Evolutionary conservation across 2,113 vertebrate genomes (phyloP).

Genomic region (Bubalus kerabau): DNA sequence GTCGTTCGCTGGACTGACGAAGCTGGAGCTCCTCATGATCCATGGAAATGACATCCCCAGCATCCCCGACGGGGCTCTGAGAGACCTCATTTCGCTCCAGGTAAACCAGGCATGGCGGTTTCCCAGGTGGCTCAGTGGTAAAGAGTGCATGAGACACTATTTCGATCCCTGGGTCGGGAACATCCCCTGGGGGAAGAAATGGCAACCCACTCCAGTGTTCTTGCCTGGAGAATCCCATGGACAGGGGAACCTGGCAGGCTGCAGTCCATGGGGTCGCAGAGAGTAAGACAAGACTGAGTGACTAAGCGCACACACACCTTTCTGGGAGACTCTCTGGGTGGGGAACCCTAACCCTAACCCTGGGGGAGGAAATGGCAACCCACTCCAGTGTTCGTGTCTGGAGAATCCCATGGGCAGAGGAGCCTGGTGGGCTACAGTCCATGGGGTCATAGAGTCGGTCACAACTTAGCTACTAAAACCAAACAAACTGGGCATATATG

Average conservation of each 20-base stretch:
- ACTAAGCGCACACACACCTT: no score
- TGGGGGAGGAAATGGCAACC: neutral
- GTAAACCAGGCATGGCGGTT: conserved; percentile 69
- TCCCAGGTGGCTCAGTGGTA: neutral
- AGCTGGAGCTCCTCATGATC: conserved; percentile 91
- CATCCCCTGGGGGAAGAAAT: neutral
- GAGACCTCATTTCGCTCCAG: conserved; percentile 89
- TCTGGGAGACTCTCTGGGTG: no score
- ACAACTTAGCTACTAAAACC: neutral
- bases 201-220: accelerated
- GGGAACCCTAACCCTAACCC: no score
- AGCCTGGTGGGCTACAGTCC: neutral
- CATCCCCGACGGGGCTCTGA: conserved; percentile 86
- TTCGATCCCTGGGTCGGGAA: neutral
- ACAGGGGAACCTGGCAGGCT: no score
- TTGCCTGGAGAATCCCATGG: neutral
- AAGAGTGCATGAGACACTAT: neutral
- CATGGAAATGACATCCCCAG: conserved; percentile 91
- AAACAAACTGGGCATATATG: neutral
- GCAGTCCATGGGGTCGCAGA: no score
- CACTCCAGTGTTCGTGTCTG: neutral
- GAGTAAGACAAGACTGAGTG: no score
- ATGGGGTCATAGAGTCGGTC: accelerated
- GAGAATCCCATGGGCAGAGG: neutral
- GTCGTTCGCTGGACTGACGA: conserved; percentile 85